These are phyloP conservation scores for Lindbergichthys nudifrons DNA, from an alignment of 2,797 vertebrate species.

Conservation along the genomic window DNA sequence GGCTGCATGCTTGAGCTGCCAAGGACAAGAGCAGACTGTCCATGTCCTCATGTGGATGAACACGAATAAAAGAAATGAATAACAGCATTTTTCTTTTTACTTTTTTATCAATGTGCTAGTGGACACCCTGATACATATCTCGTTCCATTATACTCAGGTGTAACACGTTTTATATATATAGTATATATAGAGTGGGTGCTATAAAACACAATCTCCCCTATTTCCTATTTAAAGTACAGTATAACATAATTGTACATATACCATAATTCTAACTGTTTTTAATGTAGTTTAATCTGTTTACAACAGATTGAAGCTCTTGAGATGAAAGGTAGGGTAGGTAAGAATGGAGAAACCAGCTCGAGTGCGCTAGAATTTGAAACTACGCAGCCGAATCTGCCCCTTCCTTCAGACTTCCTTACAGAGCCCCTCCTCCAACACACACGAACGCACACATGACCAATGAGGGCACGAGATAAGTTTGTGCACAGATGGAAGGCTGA, in stretches of 20 bases:
- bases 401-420: no score
- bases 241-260: not conserved
- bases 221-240: not conserved
- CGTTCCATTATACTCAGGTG: conserved; percentile 32
- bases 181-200: not conserved
- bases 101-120: conserved; percentile 19
- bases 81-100: conserved; percentile 44
- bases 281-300: conserved; percentile 27
- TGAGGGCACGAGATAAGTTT: no score
- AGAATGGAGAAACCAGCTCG: no score
- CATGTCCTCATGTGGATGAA: conserved; percentile 49
- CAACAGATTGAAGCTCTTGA: not conserved
- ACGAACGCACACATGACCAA: no score
- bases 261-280: not conserved
- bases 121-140: conserved; percentile 20
- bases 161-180: conserved; percentile 18
- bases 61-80: conserved; percentile 53
- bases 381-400: no score
- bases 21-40: conserved; percentile 58
- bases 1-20: conserved; percentile 62
- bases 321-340: no score
- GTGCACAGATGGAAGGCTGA: no score
- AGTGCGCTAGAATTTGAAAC: no score
- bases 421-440: no score
- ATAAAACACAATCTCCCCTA: not conserved